Evolutionary conservation across 2,113 vertebrate species (phyloP), one percentile per base, ranked within the genome.

Genomic region (Pungitius pungitius): DNA sequence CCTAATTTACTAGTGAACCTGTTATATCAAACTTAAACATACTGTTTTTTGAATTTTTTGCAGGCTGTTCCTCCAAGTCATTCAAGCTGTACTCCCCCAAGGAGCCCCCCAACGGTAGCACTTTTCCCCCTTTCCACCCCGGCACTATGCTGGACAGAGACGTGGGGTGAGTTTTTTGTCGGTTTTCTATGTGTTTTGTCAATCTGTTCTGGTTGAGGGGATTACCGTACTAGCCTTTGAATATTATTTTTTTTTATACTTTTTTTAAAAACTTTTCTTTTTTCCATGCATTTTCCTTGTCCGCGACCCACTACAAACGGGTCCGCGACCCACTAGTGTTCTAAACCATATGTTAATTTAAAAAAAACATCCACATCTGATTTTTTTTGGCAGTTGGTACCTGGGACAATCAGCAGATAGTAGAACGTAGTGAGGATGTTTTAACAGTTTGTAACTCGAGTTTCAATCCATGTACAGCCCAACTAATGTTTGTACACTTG

Each of bases 81-180:
- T 99, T 99, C 98, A 99, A 99, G 94, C 97, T 99, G 96, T 99
- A 99, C 96, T 99, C 98, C 57, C 97, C 97, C 89, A 99, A 99
- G 96, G 98, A 99, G 94, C 97, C 97, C 93, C 97, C 97, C 11
- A 99, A 99, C 97, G 97, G 97, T 94, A 99, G 97, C 96, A 96
- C 98, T 96, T 99, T 99, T 27, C 96, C 98, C 76, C 97, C 97
- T 3, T 99, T 98, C 92, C 97, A 99, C 91, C 96, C 98, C 51
- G 97, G 98, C 95, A 98, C 96, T 93, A 99, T 99, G 98, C 96
- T 99, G 94, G 98, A 99, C 96, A 94, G 98, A 95, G 96, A 97
- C 93, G 96, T 97, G 92, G 96, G 96, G 96, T 96, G 85, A 94
- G 95, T 94, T 78, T 81, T 15, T 15, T 60, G 33, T 57, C 47